Conservation (phyloP, 2,888 invertebrate species). For the Lycocerus yunnanus region DNA sequence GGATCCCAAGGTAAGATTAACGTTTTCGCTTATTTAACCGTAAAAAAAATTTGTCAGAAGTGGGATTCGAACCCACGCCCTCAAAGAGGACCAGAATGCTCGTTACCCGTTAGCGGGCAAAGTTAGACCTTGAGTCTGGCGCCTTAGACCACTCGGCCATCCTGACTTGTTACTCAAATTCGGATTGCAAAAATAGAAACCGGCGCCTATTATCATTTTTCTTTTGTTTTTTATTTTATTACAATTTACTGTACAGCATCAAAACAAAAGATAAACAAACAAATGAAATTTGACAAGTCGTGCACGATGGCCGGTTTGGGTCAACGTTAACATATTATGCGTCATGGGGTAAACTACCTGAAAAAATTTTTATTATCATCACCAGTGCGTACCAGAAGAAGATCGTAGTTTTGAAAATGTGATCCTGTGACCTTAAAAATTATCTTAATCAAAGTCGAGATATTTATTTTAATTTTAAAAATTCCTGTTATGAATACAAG, state of each 20-base stretch:
- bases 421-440: not conserved
- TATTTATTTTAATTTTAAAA: not conserved
- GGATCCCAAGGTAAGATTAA: conserved; percentile 71
- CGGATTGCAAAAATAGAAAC: not conserved
- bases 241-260: too few relatives aligned
- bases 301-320: too few relatives aligned
- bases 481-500: not conserved
- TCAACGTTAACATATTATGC: too few relatives aligned
- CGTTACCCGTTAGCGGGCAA: conserved; percentile 23
- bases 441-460: not conserved
- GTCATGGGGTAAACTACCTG: not conserved
- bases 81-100: conserved; percentile 57
- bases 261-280: too few relatives aligned
- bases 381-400: not conserved
- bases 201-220: not conserved
- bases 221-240: too few relatives aligned
- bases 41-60: conserved; percentile 42
- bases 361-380: not conserved
- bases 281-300: not conserved
- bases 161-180: conserved; percentile 62
- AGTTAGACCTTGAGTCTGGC: conserved; percentile 65
- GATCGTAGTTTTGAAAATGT: not conserved
- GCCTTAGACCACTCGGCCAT: conserved; percentile 93
- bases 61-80: conserved; percentile 57
- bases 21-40: not conserved